phyloP scores from a whole-genome alignment of 2,797 vertebrate genomes.

The Poeciliopsis infans region DNA sequence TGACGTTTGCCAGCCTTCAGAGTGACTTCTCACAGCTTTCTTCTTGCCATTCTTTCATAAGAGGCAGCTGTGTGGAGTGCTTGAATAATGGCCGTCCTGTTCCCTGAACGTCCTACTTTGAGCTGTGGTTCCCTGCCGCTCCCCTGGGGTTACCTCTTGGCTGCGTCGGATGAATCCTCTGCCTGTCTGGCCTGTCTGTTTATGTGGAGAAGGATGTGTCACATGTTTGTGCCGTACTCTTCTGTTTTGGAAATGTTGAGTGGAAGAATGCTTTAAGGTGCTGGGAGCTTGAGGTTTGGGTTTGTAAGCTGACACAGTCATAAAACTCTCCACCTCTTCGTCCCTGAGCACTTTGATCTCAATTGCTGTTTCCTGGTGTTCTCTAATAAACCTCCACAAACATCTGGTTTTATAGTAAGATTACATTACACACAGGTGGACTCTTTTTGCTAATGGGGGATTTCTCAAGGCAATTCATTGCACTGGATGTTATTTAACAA shows the following conservation, averaged over 20 bases:
- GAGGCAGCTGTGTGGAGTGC: background rate
- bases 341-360: background rate
- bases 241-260: background rate
- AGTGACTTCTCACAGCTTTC: background rate
- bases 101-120: background rate
- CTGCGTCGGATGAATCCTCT: background rate
- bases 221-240: background rate
- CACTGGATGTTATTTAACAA: background rate
- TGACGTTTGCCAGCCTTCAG: background rate
- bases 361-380: background rate
- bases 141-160: background rate
- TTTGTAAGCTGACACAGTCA: background rate
- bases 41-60: background rate
- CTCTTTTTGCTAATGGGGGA: background rate
- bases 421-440: background rate
- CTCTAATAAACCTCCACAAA: background rate
- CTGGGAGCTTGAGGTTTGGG: background rate
- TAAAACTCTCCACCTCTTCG: background rate
- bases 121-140: background rate
- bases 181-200: background rate
- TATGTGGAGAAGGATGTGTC: background rate
- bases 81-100: background rate
- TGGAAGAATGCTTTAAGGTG: background rate
- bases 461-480: background rate
- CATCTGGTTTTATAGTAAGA: background rate